phyloP scores from a whole-genome alignment of 23 tunicate species.

The Oikopleura dioica region DNA sequence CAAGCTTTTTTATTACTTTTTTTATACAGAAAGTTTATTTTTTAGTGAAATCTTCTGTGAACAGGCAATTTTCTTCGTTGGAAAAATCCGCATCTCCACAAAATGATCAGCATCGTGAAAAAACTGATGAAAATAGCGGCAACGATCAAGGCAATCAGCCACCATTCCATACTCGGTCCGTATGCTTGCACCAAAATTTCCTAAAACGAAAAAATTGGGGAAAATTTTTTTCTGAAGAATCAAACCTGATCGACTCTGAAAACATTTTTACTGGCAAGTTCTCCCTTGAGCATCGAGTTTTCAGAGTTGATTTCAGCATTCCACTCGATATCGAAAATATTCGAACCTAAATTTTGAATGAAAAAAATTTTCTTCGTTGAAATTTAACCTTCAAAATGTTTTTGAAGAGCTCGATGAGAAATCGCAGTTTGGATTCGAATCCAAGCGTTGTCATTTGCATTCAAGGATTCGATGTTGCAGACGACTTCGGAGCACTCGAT shows the following conservation, averaged over 20 bases:
- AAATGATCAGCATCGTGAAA: neutral
- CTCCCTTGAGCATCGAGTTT: neutral
- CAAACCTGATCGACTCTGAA: constrained; percentile 11
- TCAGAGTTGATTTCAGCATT: neutral
- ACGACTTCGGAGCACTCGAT: neutral
- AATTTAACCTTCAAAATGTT: constrained; percentile 3
- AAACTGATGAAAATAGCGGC: neutral
- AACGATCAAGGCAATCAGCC: neutral
- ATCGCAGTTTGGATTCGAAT: constrained; percentile 1
- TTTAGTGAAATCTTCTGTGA: no score
- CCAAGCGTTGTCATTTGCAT: neutral
- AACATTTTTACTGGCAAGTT: neutral
- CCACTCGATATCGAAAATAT: neutral
- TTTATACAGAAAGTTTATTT: no score
- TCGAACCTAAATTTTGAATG: neutral
- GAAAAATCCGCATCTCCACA: constrained; percentile 11
- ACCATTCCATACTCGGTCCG: neutral
- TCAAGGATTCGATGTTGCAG: neutral
- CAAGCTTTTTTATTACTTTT: no score
- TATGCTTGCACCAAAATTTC: neutral
- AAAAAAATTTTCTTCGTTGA: neutral
- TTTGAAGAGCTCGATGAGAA: neutral
- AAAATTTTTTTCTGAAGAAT: neutral
- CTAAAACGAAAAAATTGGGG: neutral
- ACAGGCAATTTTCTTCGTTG: no score